Evolutionary conservation across 2,888 invertebrate genomes (phyloP).

Genomic region (Trypoxylon attenuatum): DNA sequence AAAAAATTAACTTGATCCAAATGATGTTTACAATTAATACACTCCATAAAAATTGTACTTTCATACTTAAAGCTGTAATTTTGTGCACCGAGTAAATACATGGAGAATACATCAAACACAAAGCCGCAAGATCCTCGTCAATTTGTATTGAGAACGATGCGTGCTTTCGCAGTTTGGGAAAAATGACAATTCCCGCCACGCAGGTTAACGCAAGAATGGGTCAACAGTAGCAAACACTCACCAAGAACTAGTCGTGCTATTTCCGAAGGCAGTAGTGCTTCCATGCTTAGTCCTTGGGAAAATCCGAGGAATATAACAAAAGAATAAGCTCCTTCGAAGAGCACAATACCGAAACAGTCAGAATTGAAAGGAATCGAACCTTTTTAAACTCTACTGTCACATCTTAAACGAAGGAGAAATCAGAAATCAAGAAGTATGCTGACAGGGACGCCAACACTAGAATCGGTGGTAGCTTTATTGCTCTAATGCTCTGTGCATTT

Average conservation of each 20-base stretch:
- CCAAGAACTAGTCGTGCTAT: constrained; percentile 71
- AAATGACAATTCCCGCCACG: constrained; percentile 45
- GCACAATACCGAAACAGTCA: not conserved
- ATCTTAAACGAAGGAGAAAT: constrained; percentile 7
- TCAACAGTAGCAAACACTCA: constrained; percentile 47
- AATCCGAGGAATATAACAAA: not conserved
- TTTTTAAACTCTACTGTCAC: constrained; percentile 5
- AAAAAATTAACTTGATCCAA: too few relatives aligned
- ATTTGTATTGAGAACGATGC: too few relatives aligned
- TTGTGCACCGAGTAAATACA: too few relatives aligned
- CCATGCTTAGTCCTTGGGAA: constrained; percentile 57
- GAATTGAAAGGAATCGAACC: not conserved
- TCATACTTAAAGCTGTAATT: too few relatives aligned
- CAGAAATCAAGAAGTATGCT: constrained; percentile 15
- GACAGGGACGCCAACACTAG: constrained; percentile 30
- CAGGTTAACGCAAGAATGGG: constrained; percentile 31
- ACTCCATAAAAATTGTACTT: too few relatives aligned
- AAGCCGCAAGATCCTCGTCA: too few relatives aligned
- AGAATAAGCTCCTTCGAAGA: not conserved
- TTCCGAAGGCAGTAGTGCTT: constrained; percentile 70
- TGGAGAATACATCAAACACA: too few relatives aligned
- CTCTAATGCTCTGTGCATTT: too few relatives aligned
- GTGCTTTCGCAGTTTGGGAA: too few relatives aligned
- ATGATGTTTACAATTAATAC: too few relatives aligned
- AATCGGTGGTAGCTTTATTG: not conserved